Conservation (phyloP, 2,797 vertebrate genomes). For the Sebastes diaconus region DNA sequence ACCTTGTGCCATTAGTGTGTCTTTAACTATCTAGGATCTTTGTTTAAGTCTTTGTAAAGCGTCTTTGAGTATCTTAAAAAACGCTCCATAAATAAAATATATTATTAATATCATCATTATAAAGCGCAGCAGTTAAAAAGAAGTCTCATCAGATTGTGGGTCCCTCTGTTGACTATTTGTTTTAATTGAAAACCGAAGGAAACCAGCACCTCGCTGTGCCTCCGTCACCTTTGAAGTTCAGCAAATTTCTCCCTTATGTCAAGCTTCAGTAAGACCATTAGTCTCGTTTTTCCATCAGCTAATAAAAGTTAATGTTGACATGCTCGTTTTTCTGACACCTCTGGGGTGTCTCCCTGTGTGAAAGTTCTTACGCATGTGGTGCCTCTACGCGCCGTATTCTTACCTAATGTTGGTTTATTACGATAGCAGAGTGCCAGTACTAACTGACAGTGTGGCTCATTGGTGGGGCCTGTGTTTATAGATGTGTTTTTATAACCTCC, state of each 20-base stretch:
- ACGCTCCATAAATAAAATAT: background rate
- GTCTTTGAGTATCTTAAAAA: background rate
- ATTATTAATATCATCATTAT: background rate
- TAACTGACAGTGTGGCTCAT: constrained; percentile 44
- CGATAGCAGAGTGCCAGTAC: constrained; percentile 50
- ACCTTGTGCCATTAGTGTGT: background rate
- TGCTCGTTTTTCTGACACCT: constrained; percentile 63
- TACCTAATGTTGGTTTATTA: constrained; percentile 62
- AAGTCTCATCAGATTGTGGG: background rate
- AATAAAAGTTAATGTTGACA: constrained; percentile 59
- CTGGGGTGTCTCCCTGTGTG: constrained; percentile 45
- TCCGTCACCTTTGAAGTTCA: constrained; percentile 22
- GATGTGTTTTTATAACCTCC: constrained; percentile 70
- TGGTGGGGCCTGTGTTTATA: constrained; percentile 56
- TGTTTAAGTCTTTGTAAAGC: background rate
- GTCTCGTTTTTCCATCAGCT: constrained; percentile 63
- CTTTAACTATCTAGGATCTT: background rate
- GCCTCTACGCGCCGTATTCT: constrained; percentile 35
- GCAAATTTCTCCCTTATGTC: constrained; percentile 1
- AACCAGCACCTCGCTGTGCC: background rate
- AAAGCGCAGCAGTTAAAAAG: background rate
- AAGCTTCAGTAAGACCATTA: constrained; percentile 28
- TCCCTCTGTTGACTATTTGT: constrained; percentile 9
- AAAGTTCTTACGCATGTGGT: constrained; percentile 42
- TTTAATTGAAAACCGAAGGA: constrained; percentile 23